phyloP scores from a whole-genome alignment of 2,113 vertebrate species.

The Protobothrops flavoviridis region DNA sequence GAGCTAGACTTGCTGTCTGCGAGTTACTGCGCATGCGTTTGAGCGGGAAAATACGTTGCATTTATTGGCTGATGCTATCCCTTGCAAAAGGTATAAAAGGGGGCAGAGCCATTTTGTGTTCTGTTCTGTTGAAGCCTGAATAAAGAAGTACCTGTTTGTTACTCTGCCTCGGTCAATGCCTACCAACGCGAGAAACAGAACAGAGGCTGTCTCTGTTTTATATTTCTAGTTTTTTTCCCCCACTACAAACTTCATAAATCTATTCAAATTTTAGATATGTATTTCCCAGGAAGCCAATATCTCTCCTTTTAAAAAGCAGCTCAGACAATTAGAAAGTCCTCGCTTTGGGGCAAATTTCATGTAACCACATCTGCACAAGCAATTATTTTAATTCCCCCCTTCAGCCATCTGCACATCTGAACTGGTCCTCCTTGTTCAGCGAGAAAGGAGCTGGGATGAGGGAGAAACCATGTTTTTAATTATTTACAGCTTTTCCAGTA shows the following conservation, averaged over 20 bases:
- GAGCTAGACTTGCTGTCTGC: no score
- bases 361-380: background rate
- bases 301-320: background rate
- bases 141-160: no score
- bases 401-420: background rate
- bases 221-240: background rate
- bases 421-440: background rate
- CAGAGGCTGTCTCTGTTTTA: background rate
- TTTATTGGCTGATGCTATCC: no score
- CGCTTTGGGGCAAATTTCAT: background rate
- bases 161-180: no score
- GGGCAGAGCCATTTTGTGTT: no score
- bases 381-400: background rate
- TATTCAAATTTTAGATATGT: background rate
- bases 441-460: background rate
- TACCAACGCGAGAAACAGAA: no score
- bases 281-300: background rate
- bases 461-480: background rate
- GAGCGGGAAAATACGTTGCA: no score
- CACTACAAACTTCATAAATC: background rate
- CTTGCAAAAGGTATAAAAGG: no score
- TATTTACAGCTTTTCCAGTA: background rate
- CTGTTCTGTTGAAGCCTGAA: no score
- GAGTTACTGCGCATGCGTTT: no score
- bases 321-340: background rate